These are phyloP conservation scores for Papilio polytes DNA, from an alignment of 1,140 invertebrate genomes.

Conservation along the genomic window DNA sequence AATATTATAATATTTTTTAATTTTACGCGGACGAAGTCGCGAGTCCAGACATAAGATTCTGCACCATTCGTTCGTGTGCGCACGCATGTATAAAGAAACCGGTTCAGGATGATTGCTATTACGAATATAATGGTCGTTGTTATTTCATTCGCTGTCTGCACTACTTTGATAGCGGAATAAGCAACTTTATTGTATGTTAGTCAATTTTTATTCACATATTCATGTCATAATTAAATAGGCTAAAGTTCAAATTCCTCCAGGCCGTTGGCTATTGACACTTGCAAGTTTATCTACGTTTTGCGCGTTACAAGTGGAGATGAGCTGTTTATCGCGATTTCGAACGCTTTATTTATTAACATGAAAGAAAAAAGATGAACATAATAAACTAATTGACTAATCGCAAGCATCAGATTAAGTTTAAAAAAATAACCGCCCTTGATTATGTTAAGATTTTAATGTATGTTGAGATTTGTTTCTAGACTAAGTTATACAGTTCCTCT, in stretches of 20 bases:
- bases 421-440: too few species aligned
- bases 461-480: neutral
- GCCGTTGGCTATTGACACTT: neutral
- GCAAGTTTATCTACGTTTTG: neutral
- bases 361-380: neutral
- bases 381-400: neutral
- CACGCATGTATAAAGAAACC: slow-evolving; percentile 16
- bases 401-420: too few species aligned
- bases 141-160: slow-evolving; percentile 18
- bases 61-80: neutral
- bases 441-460: neutral
- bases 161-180: slow-evolving; percentile 29
- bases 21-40: too few species aligned
- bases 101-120: slow-evolving; percentile 25
- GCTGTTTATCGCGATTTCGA: neutral
- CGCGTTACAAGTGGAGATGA: neutral
- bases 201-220: slow-evolving; percentile 3
- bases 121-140: slow-evolving; percentile 6
- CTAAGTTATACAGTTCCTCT: neutral
- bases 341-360: neutral
- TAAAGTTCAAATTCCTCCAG: slow-evolving; percentile 11
- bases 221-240: slow-evolving; percentile 6
- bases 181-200: slow-evolving; percentile 5
- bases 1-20: too few species aligned
- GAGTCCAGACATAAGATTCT: slow-evolving; percentile 5